Conservation (phyloP, 2,888 invertebrate genomes). For the Isoperla grammatica region DNA sequence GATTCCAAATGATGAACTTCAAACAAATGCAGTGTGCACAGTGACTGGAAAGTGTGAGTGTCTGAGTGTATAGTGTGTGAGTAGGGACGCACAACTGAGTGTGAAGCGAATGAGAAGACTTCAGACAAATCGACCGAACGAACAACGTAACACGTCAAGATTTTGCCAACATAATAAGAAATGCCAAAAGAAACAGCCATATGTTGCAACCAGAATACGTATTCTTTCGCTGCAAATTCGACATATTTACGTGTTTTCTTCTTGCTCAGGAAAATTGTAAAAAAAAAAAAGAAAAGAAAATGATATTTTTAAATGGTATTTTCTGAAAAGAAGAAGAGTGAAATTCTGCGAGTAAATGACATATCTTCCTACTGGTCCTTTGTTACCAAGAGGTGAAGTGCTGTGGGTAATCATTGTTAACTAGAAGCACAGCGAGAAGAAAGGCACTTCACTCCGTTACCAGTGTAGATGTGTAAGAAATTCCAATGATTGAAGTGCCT, state of each 20-base stretch:
- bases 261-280: slow-evolving; percentile 31
- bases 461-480: slow-evolving; percentile 27
- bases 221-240: slow-evolving; percentile 28
- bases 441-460: slow-evolving; percentile 31
- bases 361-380: slow-evolving; percentile 31
- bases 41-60: slow-evolving; percentile 28
- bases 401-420: slow-evolving; percentile 27
- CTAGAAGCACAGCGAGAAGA: slow-evolving; percentile 18
- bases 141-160: slow-evolving; percentile 26
- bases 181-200: slow-evolving; percentile 12
- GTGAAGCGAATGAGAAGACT: slow-evolving; percentile 24
- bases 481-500: slow-evolving; percentile 32
- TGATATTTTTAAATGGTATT: slow-evolving; percentile 24
- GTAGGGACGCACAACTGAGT: slow-evolving; percentile 29
- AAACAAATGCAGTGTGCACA: slow-evolving; percentile 29
- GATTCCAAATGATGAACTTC: slow-evolving; percentile 27
- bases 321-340: slow-evolving; percentile 24
- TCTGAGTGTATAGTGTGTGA: slow-evolving; percentile 27
- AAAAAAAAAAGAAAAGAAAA: slow-evolving; percentile 27
- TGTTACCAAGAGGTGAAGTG: slow-evolving; percentile 32
- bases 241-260: slow-evolving; percentile 25
- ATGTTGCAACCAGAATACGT: slow-evolving; percentile 10
- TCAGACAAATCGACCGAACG: slow-evolving; percentile 19
- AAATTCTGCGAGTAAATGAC: slow-evolving; percentile 29
- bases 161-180: slow-evolving; percentile 17